These are phyloP conservation scores for Heliocidaris erythrogramma DNA, from an alignment of 35 echinoderm and acorn worm species.

Conservation along the genomic window DNA sequence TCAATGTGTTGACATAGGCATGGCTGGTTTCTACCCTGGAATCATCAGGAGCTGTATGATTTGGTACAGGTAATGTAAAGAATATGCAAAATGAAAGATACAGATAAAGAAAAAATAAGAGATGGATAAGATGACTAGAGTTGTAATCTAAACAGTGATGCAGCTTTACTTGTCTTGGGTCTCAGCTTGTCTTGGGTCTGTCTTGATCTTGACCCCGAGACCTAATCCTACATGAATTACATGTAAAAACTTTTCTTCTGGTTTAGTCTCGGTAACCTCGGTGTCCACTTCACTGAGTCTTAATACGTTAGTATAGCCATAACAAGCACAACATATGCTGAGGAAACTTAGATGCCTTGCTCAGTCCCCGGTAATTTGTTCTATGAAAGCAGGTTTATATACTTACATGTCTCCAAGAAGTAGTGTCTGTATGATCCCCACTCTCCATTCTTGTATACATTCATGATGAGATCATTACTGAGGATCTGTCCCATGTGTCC, in stretches of 20 bases:
- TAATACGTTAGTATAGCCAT: neutral
- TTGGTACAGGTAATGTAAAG: neutral
- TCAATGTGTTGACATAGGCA: conserved; percentile 86
- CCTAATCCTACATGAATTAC: too few relatives aligned
- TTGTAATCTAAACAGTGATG: too few relatives aligned
- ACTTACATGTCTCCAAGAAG: conserved; percentile 60
- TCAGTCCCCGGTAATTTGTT: neutral
- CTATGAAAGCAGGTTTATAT: neutral
- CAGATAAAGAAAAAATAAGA: neutral
- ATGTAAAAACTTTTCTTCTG: too few relatives aligned
- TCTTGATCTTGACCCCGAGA: too few relatives aligned
- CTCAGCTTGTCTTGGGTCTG: too few relatives aligned
- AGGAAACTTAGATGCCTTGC: neutral
- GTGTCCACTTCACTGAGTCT: neutral
- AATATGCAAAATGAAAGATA: neutral
- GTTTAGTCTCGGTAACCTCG: neutral
- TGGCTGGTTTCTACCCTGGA: conserved; percentile 57
- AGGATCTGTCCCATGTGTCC: conserved; percentile 20
- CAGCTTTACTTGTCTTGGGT: too few relatives aligned
- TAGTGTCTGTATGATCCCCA: conserved; percentile 84
- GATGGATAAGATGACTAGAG: too few relatives aligned
- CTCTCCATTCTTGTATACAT: conserved; percentile 73
- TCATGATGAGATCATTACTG: conserved; percentile 77
- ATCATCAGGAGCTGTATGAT: conserved; percentile 53
- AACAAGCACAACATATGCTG: neutral